Evolutionary conservation across 2,113 vertebrate species (phyloP).

Genomic region (Rhea pennata): DNA sequence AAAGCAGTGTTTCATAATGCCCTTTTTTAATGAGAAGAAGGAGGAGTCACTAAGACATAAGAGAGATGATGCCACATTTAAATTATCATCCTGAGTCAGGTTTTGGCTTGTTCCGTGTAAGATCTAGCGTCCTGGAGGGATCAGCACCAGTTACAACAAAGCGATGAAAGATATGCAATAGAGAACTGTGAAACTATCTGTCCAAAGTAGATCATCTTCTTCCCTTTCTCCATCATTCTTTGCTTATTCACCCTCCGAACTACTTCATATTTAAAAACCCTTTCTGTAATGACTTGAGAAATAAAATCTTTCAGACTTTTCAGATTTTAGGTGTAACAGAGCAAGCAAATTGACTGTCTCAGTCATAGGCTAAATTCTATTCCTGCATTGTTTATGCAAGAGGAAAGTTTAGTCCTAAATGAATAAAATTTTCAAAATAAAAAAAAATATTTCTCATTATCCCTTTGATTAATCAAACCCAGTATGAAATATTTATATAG

Average conservation of each 20-base stretch:
- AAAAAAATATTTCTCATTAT: neutral
- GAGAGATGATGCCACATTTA: neutral
- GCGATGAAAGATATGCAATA: neutral
- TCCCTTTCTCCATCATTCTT: neutral
- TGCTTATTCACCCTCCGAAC: neutral
- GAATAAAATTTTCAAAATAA: slow-evolving; percentile 18
- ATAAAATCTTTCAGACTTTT: neutral
- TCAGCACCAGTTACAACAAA: neutral
- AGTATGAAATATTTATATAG: slow-evolving; percentile 45
- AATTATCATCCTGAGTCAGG: neutral
- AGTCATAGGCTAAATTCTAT: neutral
- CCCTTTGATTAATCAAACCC: slow-evolving; percentile 22
- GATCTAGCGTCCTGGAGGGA: neutral
- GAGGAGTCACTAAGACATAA: neutral
- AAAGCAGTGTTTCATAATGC: neutral
- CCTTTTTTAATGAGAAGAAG: neutral
- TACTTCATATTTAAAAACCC: neutral
- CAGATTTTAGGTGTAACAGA: neutral
- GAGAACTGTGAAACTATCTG: neutral
- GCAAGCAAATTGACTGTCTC: neutral
- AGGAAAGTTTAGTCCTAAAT: neutral
- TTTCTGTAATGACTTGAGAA: neutral
- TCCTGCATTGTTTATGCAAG: neutral
- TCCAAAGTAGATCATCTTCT: neutral
- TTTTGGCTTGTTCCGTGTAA: neutral